Evolutionary conservation across 2,797 vertebrate genomes (phyloP).

Genomic region (Scomberomorus guttatus): DNA sequence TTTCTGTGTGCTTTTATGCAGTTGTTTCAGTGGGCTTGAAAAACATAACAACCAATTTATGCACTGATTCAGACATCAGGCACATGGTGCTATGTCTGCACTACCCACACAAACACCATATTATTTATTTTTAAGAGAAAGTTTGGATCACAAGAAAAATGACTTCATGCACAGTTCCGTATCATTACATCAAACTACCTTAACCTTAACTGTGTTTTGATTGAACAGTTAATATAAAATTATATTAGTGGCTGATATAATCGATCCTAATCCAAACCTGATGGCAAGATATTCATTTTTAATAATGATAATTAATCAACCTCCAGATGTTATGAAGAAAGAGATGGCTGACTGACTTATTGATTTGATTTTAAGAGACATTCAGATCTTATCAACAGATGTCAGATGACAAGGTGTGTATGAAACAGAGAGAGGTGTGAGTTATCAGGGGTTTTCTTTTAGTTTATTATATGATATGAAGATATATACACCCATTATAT

Average conservation of each 20-base stretch:
- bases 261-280: constrained; percentile 8
- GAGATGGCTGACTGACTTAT: constrained; percentile 32
- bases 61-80: too few species aligned
- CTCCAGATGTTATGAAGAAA: constrained; percentile 21
- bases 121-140: not conserved
- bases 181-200: constrained; percentile 1
- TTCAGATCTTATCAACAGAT: constrained; percentile 23
- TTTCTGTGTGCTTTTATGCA: too few species aligned
- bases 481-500: not conserved
- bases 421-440: not conserved
- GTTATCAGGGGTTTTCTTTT: not conserved
- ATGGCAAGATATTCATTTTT: constrained; percentile 34
- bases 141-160: constrained; percentile 2
- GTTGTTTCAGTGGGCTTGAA: too few species aligned
- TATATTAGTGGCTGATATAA: constrained; percentile 4
- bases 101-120: too few species aligned
- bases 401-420: not conserved
- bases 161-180: not conserved
- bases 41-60: too few species aligned
- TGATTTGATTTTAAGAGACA: not conserved
- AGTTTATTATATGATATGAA: not conserved
- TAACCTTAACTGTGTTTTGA: constrained; percentile 19
- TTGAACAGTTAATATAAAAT: constrained; percentile 40
- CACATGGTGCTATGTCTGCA: too few species aligned
- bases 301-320: constrained; percentile 55